Base-by-base conservation (phyloP, 2,888 invertebrate species). In the Bellardia pandia region DNA sequence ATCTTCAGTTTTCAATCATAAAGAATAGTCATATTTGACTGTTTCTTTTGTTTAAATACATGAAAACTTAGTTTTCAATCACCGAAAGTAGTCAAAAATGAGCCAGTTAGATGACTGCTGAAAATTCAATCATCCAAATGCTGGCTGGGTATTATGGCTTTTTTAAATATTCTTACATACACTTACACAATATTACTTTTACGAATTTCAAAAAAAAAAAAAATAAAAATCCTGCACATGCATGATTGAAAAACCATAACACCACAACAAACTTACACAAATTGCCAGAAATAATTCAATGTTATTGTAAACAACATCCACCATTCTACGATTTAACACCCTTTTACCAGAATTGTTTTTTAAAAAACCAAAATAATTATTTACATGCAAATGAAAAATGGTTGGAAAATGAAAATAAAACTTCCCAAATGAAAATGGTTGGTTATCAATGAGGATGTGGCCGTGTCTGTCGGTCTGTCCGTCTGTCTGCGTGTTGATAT, bases 361-460 rank as follows among this genome's bases (percentile, higher is more conserved):
- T 53, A 0, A 62, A 72, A 81, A 60, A 9, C 60, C 62, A 82
- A 82, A 82, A 86, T 82, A 82, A 79, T 86, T 86, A 71, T 86
- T 86, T 79, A 86, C 82, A 79, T 86, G 74, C 74, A 75, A 69
- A 82, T 71, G 86, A 45, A 64, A 66, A 76, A 69, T 69, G 58
- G 48, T 62, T 53, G 51, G 42, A 53, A 48, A 30, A 40, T 62
- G 40, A 80, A 72, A 62, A 80, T 53, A 80, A 69, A 62, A 71
- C 71, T 42, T 72, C 16, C 64, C 62, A 64, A 64, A 56, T 53
- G 51, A 62, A 53, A 77, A 23, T 51, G 48, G n/a, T n/a, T 62
- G 33, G 5, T 78, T 69, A 69, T 69, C 40, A 23, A 42, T 62
- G 48, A 48, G 51, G 13, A 48, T 40, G 42, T 82, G 30, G 40